A percentile compares a stretch with the other conserved stretches of the same genome.
Evolutionary conservation across 2,113 vertebrate genomes (phyloP).

Genomic region (Urocitellus parryii): DNA sequence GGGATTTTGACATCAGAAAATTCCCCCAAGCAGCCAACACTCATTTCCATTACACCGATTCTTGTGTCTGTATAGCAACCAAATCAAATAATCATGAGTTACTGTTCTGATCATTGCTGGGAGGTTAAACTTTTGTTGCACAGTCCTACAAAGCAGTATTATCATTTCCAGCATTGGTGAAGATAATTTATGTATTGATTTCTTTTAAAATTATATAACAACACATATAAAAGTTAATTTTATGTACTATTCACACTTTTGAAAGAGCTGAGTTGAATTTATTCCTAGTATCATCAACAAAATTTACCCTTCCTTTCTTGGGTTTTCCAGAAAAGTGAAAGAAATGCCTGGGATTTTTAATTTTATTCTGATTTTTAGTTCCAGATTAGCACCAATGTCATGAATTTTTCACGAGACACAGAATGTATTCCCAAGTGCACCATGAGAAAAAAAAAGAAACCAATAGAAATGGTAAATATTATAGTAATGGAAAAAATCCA

Average conservation of each 20-base stretch:
- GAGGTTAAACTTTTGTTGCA: not conserved
- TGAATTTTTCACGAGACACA: not conserved
- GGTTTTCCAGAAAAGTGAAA: not conserved
- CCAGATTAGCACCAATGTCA: not conserved
- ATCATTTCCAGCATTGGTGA: not conserved
- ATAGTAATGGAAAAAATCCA: conserved; percentile 37
- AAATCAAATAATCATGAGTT: not conserved
- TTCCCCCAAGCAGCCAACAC: conserved; percentile 62
- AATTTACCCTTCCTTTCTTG: not conserved
- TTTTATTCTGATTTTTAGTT: not conserved
- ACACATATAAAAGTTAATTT: not conserved
- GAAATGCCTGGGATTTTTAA: not conserved
- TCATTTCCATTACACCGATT: conserved; percentile 38
- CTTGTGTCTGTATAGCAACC: no score
- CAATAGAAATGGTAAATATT: not conserved
- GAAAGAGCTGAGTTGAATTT: not conserved
- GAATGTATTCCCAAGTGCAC: not conserved
- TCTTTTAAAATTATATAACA: not conserved
- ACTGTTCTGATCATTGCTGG: not conserved
- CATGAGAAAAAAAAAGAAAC: not conserved
- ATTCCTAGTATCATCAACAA: not conserved
- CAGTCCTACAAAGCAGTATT: not conserved
- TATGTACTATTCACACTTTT: not conserved
- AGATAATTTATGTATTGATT: not conserved
- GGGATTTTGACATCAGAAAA: conserved; percentile 65